These are phyloP conservation scores for Pseudois nayaur DNA, from an alignment of 2,113 vertebrate species.

Conservation along the genomic window DNA sequence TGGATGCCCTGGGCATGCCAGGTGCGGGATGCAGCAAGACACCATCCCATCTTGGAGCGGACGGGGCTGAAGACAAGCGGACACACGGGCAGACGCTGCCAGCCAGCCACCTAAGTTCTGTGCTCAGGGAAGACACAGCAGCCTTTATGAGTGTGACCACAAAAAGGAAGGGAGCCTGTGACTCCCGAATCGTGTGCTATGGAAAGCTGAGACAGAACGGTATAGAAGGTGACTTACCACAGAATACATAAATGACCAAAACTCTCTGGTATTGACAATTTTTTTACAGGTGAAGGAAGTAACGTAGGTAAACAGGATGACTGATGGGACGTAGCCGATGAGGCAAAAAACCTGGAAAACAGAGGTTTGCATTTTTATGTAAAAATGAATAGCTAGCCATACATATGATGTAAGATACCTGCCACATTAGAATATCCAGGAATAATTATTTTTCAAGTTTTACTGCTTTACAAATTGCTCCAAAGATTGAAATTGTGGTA, in stretches of 20 bases:
- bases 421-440: background rate
- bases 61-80: background rate
- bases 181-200: background rate
- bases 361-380: background rate
- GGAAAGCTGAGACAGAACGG: background rate
- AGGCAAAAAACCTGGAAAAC: conserved; percentile 88
- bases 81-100: background rate
- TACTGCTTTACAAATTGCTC: background rate
- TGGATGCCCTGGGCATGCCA: background rate
- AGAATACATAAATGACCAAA: conserved; percentile 94
- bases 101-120: background rate
- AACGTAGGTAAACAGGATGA: conserved; percentile 93
- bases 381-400: background rate
- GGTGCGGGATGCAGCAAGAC: background rate
- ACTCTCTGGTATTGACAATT: conserved; percentile 93
- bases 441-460: background rate
- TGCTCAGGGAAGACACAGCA: background rate
- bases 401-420: background rate
- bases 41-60: background rate
- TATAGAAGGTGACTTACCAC: conserved; percentile 86
- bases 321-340: conserved; percentile 90
- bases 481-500: background rate
- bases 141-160: background rate
- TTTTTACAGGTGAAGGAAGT: conserved; percentile 91
- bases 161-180: background rate